A percentile compares a stretch with the other conserved stretches of the same genome.
Conservation (phyloP, 64 coral and sea anemone species). For the Stylophora pistillata region DNA sequence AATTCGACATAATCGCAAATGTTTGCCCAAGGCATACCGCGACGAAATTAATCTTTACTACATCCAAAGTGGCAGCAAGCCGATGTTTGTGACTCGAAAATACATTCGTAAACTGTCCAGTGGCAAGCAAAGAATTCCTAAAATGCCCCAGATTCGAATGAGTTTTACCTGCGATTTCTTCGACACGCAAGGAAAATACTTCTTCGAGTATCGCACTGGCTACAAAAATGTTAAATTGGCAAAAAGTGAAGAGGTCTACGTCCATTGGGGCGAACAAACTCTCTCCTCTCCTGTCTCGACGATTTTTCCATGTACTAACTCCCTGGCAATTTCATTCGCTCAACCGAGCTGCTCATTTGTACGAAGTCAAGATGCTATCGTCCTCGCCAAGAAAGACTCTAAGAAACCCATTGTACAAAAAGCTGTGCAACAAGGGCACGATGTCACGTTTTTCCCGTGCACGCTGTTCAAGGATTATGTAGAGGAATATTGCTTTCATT, state of each 20-base stretch:
- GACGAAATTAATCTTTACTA: conserved; percentile 77
- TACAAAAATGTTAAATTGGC: conserved; percentile 18
- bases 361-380: conserved; percentile 48
- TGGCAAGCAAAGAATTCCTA: conserved; percentile 52
- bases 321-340: conserved; percentile 52
- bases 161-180: conserved; percentile 79
- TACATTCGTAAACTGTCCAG: conserved; percentile 75
- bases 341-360: conserved; percentile 39
- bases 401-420: conserved; percentile 33
- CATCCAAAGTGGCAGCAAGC: conserved; percentile 22
- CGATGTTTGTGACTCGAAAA: conserved; percentile 65
- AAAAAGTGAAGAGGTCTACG: conserved; percentile 40
- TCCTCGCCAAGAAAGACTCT: conserved; percentile 59
- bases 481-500: conserved; percentile 85
- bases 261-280: conserved; percentile 59
- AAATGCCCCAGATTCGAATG: conserved; percentile 53
- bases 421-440: conserved; percentile 33
- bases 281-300: conserved; percentile 33
- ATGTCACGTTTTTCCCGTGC: conserved; percentile 56
- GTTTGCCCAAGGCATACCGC: conserved; percentile 61
- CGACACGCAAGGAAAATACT: conserved; percentile 64
- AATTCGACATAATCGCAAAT: conserved; percentile 78
- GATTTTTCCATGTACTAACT: conserved; percentile 72
- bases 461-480: conserved; percentile 73
- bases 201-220: conserved; percentile 77